A percentile compares a stretch with the other conserved stretches of the same genome.
Evolutionary conservation across 2,797 vertebrate genomes (phyloP).

Genomic region (Takifugu ocellatus): DNA sequence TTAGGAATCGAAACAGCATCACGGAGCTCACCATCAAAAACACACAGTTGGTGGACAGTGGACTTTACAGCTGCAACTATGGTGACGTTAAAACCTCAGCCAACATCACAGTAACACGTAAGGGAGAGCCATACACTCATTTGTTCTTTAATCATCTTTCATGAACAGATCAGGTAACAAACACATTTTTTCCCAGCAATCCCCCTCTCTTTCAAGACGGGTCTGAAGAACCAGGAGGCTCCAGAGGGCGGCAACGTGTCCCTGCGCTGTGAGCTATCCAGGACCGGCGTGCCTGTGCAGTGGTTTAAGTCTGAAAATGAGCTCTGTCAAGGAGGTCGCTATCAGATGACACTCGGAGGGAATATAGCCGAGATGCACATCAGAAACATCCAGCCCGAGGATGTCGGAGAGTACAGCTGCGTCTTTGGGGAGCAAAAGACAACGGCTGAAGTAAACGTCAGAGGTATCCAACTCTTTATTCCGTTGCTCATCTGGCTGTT

Average conservation of each 20-base stretch:
- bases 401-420: slow-evolving; percentile 80
- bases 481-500: background rate
- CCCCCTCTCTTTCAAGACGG: slow-evolving; percentile 73
- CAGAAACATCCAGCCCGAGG: slow-evolving; percentile 76
- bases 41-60: slow-evolving; percentile 80
- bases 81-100: slow-evolving; percentile 81
- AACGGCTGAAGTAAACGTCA: slow-evolving; percentile 79
- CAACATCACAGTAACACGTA: slow-evolving; percentile 83
- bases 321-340: slow-evolving; percentile 61
- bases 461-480: slow-evolving; percentile 59
- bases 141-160: background rate
- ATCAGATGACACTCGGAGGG: slow-evolving; percentile 74
- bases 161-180: too few relatives aligned
- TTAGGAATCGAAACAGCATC: slow-evolving; percentile 70
- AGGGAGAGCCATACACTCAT: slow-evolving; percentile 30
- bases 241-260: slow-evolving; percentile 66
- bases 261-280: slow-evolving; percentile 80
- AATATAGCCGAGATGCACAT: slow-evolving; percentile 78
- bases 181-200: slow-evolving; percentile 50
- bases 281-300: slow-evolving; percentile 69
- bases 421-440: slow-evolving; percentile 75
- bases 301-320: slow-evolving; percentile 81
- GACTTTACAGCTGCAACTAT: slow-evolving; percentile 83
- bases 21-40: slow-evolving; percentile 81
- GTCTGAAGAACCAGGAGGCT: slow-evolving; percentile 80